phyloP scores from a whole-genome alignment of 2,888 invertebrate species.

The Drosophila neotestacea region DNA sequence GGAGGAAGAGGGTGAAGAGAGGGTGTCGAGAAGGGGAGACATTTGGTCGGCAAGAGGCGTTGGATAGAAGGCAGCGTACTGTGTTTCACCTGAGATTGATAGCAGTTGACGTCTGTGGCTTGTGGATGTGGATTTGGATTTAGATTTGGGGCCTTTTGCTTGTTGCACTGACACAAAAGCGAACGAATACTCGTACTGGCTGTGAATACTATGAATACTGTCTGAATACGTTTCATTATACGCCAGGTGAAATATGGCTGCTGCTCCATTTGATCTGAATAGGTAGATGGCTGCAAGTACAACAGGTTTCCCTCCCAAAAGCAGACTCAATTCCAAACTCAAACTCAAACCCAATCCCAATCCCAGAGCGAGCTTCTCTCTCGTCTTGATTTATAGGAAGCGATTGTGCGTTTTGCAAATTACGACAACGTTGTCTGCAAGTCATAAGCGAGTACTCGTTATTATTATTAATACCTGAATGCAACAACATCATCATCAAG shows the following conservation, averaged over 20 bases:
- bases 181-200: slow-evolving; percentile 12
- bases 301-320: slow-evolving; percentile 59
- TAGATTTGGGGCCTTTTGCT: slow-evolving; percentile 17
- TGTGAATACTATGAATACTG: slow-evolving; percentile 9
- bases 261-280: slow-evolving; percentile 64
- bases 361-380: slow-evolving; percentile 6
- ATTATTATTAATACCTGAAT: slow-evolving; percentile 72
- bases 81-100: slow-evolving; percentile 75
- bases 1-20: neutral
- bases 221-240: slow-evolving; percentile 50
- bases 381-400: slow-evolving; percentile 74
- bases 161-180: slow-evolving; percentile 61
- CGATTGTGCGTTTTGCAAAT: slow-evolving; percentile 81
- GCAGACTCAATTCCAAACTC: neutral
- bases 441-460: slow-evolving; percentile 40
- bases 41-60: slow-evolving; percentile 6
- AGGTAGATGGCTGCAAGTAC: slow-evolving; percentile 39
- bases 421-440: slow-evolving; percentile 72
- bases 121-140: slow-evolving; percentile 28
- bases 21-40: neutral
- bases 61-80: slow-evolving; percentile 41
- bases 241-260: slow-evolving; percentile 72
- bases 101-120: slow-evolving; percentile 76
- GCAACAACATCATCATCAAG: slow-evolving; percentile 50
- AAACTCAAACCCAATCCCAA: neutral